These are phyloP conservation scores for Pogonus chalceus DNA, from an alignment of 1,140 invertebrate species.

Conservation along the genomic window DNA sequence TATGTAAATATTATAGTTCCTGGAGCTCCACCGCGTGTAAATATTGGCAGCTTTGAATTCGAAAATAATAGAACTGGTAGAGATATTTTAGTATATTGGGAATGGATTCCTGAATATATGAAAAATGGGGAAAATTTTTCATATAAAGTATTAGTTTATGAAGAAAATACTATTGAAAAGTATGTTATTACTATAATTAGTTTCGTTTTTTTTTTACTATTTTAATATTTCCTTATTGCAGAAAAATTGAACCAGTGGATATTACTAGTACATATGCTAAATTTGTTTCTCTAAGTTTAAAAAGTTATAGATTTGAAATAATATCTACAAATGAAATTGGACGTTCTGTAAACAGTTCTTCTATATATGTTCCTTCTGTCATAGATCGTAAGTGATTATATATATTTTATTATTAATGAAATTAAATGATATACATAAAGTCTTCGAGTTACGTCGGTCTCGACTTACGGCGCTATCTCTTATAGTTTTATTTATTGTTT, in stretches of 20 bases:
- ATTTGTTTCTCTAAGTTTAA: conserved; percentile 39
- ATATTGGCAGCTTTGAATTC: conserved; percentile 54
- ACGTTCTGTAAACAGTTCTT: conserved; percentile 41
- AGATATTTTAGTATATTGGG: conserved; percentile 59
- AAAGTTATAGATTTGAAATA: conserved; percentile 41
- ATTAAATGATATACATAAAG: too few relatives aligned
- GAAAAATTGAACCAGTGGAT: conserved; percentile 31
- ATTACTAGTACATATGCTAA: conserved; percentile 42
- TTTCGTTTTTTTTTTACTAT: conserved; percentile 15
- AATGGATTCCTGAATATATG: conserved; percentile 47
- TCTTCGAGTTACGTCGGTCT: not conserved
- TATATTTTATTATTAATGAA: too few relatives aligned
- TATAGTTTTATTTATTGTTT: too few relatives aligned
- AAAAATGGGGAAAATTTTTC: conserved; percentile 48
- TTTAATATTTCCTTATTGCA: conserved; percentile 16
- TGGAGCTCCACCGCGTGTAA: conserved; percentile 46
- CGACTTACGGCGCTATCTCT: too few relatives aligned
- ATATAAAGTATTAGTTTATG: conserved; percentile 34
- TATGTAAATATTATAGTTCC: conserved; percentile 42
- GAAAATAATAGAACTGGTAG: conserved; percentile 33
- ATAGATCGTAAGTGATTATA: conserved; percentile 39
- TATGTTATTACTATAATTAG: not conserved
- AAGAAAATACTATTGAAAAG: conserved; percentile 25
- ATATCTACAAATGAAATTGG: conserved; percentile 49
- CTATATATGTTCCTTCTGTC: conserved; percentile 48